Base-by-base conservation (phyloP, 2,797 vertebrate genomes). In the Clarias fuscus region DNA sequence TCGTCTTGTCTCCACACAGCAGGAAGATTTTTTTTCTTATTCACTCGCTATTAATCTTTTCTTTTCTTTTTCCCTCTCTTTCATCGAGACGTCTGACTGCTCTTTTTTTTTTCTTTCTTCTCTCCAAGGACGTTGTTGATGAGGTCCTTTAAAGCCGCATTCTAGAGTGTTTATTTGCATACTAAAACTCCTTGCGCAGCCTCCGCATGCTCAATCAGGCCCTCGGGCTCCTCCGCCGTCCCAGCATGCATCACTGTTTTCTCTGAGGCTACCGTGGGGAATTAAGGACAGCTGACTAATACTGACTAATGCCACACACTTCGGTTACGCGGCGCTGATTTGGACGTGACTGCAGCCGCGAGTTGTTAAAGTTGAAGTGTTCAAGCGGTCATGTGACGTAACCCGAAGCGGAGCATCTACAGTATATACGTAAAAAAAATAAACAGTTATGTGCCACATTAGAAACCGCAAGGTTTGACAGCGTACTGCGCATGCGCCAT, bases 131-230 rank as follows among this genome's bases (percentile, higher is more conserved):
- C 89, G 81, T 84, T 86, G 86, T 89, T 89, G 88, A 89, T 88
- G 88, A 89, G 88, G 82, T 89, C 85, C 89, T 91, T 88, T 89
- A 86, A 85, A 84, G 58, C 89, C 18, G 86, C 88, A 85, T 86
- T 85, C 53, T 76, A 78, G 82, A 90, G 85, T 89, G 88, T 90
- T 89, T 88, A 90, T 91, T 88, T 80, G 88, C 90, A 90, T 89
- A 86, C 85, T 86, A 88, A 90, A 87, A 82, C 88, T 85, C 84
- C 80, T 84, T 81, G 72, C n/a, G 76, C 83, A 84, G 56, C 86
- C 83, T 82, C 84, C 80, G 86, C 85, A 88, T 88, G 80, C 87
- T 81, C 88, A 89, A 88, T 88, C 88, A 87, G 88, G 85, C 89
- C 89, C 87, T 88, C 71, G 17, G 89, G 88, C 75, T 85, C 82